Evolutionary conservation across 2,888 invertebrate species (phyloP), one percentile per base, ranked within the genome.

Genomic region (Beris chalybata): DNA sequence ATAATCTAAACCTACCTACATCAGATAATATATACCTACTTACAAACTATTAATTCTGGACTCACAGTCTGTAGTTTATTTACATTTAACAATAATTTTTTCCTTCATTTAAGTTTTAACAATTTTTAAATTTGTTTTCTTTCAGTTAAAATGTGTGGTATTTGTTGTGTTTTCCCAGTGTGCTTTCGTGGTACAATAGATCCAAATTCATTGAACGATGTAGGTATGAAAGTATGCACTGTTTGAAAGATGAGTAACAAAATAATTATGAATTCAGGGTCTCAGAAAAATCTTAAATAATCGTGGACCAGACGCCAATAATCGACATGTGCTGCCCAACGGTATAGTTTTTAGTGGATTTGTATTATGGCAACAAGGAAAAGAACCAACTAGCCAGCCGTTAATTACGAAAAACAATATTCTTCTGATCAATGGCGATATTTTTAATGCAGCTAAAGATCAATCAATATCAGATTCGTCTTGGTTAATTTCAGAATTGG

Each of bases 391-490:
- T 3, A 72, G 74, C 38, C 97, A 97, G 77, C 97, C 97, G 0
- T 63, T 85, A 31, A 84, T 86, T 76, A 79, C 80, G 9, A 76
- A 83, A 45, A 82, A 84, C 30, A 88, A 90, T 70, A 76, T 89
- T 64, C 82, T 97, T 65, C 78, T 95, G 29, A 95, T 91, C 83
- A 97, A 97, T 83, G 97, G 96, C 32, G 96, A 97, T 81, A 85
- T 94, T 71, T 96, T 90, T 81, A 86, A 82, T 47, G 70, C 83
- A 72, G 76, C 82, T 38, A 78, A 82, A 76, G 71, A 76, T 15
- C 71, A 59, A 45, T 68, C 73, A 57, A 75, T 72, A 6, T 83
- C 86, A 69, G 89, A 89, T 74, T 86, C 88, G 0, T 73, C 78
- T 71, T 75, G 82, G 70, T 79, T 89, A 67, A 79, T 84, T 74